Conservation (phyloP, 2,888 invertebrate genomes). For the Lucinisca nassula region DNA sequence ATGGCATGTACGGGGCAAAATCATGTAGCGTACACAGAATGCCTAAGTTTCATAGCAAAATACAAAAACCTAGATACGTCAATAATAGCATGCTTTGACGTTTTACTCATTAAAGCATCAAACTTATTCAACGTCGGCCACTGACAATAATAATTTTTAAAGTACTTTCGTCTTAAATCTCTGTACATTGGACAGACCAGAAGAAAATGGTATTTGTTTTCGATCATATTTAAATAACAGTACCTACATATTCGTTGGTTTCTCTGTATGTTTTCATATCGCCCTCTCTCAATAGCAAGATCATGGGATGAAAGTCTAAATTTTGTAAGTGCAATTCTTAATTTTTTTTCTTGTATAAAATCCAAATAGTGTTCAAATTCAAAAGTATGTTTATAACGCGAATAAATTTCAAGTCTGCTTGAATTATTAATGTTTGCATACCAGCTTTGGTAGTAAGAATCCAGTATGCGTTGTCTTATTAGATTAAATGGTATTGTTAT, state of each 20-base stretch:
- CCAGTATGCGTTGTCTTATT: neutral
- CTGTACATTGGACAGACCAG: conserved; percentile 28
- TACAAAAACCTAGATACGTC: too few relatives aligned
- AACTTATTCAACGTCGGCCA: too few relatives aligned
- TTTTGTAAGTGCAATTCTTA: conserved; percentile 12
- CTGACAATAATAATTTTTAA: too few relatives aligned
- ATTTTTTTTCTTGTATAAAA: conserved; percentile 1
- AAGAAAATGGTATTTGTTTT: conserved; percentile 32
- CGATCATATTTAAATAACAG: conserved; percentile 15
- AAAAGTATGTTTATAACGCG: neutral
- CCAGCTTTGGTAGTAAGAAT: neutral
- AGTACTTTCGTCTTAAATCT: too few relatives aligned
- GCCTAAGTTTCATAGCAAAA: too few relatives aligned
- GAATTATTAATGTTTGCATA: neutral
- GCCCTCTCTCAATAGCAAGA: conserved; percentile 15
- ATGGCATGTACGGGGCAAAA: too few relatives aligned
- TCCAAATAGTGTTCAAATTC: conserved; percentile 25
- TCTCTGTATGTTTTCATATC: conserved; percentile 17
- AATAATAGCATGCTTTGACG: too few relatives aligned
- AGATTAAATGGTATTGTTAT: neutral
- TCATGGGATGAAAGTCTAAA: conserved; percentile 31
- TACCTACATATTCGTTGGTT: conserved; percentile 17
- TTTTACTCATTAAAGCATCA: too few relatives aligned
- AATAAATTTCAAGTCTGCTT: neutral
- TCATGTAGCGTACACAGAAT: too few relatives aligned